These are phyloP conservation scores for Drosophila nebulosa DNA, from an alignment of 1,140 invertebrate genomes.

Conservation along the genomic window DNA sequence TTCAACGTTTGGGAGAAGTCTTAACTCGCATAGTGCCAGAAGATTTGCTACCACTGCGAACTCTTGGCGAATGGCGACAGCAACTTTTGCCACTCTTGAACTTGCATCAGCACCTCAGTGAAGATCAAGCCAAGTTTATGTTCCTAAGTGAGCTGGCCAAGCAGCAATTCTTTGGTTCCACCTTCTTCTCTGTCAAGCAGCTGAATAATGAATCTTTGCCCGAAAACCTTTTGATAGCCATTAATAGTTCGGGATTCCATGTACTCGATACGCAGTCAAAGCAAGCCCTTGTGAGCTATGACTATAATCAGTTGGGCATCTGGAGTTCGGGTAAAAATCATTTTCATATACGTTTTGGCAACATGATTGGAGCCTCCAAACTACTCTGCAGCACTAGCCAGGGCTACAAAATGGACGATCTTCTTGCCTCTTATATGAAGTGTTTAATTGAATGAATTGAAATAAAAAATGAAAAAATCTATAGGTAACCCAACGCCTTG, in stretches of 20 bases:
- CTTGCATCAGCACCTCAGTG: constrained; percentile 83
- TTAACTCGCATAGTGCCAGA: constrained; percentile 89
- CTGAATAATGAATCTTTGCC: constrained; percentile 92
- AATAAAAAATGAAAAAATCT: not conserved
- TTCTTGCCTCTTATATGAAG: constrained; percentile 93
- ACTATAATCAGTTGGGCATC: constrained; percentile 93
- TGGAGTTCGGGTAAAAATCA: constrained; percentile 97
- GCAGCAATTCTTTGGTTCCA: constrained; percentile 95
- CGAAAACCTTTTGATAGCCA: constrained; percentile 92
- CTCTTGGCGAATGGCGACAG: constrained; percentile 92
- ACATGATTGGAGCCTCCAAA: constrained; percentile 91
- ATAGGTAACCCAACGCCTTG: constrained; percentile 51
- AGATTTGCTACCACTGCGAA: constrained; percentile 89
- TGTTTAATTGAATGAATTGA: constrained; percentile 48
- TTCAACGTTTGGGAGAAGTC: constrained; percentile 84
- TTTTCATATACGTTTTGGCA: constrained; percentile 96
- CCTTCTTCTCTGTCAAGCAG: constrained; percentile 97
- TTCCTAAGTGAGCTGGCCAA: constrained; percentile 92
- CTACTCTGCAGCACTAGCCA: constrained; percentile 95
- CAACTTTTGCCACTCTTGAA: constrained; percentile 82
- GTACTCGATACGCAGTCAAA: constrained; percentile 93
- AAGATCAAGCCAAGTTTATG: constrained; percentile 90
- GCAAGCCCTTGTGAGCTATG: constrained; percentile 86
- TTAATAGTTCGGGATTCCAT: constrained; percentile 94
- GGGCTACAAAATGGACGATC: constrained; percentile 98